These are phyloP conservation scores for Eremobia ochroleuca DNA, from an alignment of 2,888 invertebrate genomes.

Conservation along the genomic window DNA sequence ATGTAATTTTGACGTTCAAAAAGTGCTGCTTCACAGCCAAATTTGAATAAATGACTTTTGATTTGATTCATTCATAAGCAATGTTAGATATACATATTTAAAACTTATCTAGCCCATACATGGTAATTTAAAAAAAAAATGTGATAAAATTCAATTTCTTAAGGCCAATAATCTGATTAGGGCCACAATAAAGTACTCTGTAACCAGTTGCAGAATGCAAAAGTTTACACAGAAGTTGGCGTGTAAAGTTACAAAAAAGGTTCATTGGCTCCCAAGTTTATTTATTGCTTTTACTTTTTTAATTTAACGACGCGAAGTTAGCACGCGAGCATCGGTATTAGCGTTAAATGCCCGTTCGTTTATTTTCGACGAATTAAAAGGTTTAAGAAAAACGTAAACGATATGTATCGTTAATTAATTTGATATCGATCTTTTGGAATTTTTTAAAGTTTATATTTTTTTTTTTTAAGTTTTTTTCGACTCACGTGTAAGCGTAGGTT, in stretches of 20 bases:
- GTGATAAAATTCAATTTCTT: not conserved
- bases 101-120: not conserved
- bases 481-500: not conserved
- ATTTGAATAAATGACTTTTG: not conserved
- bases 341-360: conserved; percentile 62
- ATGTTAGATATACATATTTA: conserved; percentile 8
- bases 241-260: conserved; percentile 75
- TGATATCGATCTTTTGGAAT: conserved; percentile 57
- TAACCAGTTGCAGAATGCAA: conserved; percentile 71
- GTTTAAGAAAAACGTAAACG: conserved; percentile 49
- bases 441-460: not conserved
- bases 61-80: not conserved
- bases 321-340: conserved; percentile 77
- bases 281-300: conserved; percentile 83
- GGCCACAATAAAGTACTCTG: conserved; percentile 58
- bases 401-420: conserved; percentile 64
- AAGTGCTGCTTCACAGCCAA: not conserved
- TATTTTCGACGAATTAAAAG: conserved; percentile 60
- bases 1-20: too few species aligned
- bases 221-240: conserved; percentile 69
- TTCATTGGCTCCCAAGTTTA: conserved; percentile 77
- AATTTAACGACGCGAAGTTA: conserved; percentile 75
- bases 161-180: conserved; percentile 58
- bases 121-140: not conserved
- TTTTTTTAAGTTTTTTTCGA: not conserved